Conservation (phyloP, 2,888 invertebrate species). For the Fissipunctia ypsillon region DNA sequence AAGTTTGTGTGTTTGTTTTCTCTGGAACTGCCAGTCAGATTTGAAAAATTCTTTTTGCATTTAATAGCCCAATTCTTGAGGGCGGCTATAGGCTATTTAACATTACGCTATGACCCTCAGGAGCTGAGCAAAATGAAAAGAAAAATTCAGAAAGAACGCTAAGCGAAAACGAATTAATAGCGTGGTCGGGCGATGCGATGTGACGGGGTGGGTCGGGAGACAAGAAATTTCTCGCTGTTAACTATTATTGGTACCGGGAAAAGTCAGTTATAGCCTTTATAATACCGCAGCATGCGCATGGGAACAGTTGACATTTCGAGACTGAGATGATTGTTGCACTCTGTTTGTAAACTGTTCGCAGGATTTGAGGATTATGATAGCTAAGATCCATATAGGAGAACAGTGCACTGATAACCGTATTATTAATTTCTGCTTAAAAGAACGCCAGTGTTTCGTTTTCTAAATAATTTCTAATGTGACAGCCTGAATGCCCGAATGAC, state of each 20-base stretch:
- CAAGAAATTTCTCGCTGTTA: too few relatives aligned
- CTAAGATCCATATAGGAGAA: constrained; percentile 64
- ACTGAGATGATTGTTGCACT: constrained; percentile 24
- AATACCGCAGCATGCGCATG: neutral
- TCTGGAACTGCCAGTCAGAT: too few relatives aligned
- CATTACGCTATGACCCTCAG: too few relatives aligned
- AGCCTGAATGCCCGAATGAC: constrained; percentile 17
- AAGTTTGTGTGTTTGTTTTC: too few relatives aligned
- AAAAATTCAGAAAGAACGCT: too few relatives aligned
- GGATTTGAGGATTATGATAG: constrained; percentile 31
- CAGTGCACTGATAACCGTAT: constrained; percentile 71
- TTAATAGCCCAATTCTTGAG: too few relatives aligned
- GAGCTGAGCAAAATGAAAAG: too few relatives aligned
- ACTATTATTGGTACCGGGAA: neutral
- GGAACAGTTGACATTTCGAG: constrained; percentile 19
- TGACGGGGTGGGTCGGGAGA: too few relatives aligned
- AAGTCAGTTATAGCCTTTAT: constrained; percentile 1
- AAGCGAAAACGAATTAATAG: too few relatives aligned
- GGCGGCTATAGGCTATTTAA: too few relatives aligned
- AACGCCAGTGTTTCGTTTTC: constrained; percentile 23
- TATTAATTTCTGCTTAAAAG: constrained; percentile 70
- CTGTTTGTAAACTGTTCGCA: constrained; percentile 23
- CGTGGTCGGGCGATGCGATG: too few relatives aligned
- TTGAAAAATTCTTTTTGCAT: too few relatives aligned
- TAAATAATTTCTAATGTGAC: constrained; percentile 29